Conservation (phyloP, 2,113 vertebrate species). For the Phodopus roborovskii region DNA sequence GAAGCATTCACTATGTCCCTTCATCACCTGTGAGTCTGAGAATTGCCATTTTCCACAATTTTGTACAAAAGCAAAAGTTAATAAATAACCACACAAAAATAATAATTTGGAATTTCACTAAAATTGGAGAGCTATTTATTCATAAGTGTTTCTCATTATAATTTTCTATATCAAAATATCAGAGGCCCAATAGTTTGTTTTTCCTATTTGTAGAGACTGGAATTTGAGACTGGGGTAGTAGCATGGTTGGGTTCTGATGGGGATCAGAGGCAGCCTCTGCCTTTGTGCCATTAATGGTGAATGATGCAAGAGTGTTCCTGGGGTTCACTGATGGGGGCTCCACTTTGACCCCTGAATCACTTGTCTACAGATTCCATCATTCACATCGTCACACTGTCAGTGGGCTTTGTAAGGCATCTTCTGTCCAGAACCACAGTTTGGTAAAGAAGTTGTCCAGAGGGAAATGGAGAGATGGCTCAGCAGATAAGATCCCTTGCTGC, state of each 20-base stretch:
- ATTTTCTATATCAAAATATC: neutral
- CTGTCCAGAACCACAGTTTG: neutral
- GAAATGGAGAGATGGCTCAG: too few species aligned
- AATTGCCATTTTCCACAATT: neutral
- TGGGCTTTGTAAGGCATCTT: neutral
- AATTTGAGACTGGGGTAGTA: neutral
- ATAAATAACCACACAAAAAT: neutral
- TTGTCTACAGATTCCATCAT: too few species aligned
- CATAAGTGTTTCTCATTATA: too few species aligned
- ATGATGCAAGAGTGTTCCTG: neutral
- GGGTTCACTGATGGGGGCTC: accelerated
- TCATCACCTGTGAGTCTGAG: too few species aligned
- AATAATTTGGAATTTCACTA: neutral
- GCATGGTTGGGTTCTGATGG: neutral
- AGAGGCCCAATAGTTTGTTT: neutral
- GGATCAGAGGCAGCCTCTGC: neutral
- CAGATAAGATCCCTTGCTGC: neutral
- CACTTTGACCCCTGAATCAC: too few species aligned
- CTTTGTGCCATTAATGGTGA: neutral
- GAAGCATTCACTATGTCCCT: neutral
- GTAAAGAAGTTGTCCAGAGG: neutral
- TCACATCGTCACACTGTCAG: accelerated
- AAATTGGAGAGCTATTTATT: too few species aligned
- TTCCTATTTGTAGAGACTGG: neutral
- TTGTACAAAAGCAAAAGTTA: neutral